A percentile compares a stretch with the other conserved stretches of the same genome.
Evolutionary conservation across 2,888 invertebrate species (phyloP).

Genomic region (Urechis unicinctus): DNA sequence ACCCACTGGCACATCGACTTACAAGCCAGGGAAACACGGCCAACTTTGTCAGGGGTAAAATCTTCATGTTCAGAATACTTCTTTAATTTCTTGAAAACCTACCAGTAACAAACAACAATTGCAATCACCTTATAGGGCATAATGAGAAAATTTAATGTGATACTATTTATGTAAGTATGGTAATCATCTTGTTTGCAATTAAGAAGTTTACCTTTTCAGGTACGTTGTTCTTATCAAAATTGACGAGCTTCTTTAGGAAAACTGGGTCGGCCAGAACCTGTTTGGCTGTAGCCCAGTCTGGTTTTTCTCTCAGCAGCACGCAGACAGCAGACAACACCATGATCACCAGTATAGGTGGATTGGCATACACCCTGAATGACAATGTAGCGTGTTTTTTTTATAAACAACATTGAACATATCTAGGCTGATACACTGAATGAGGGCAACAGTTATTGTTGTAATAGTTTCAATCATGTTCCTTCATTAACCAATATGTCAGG

Average conservation of each 20-base stretch:
- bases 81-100: slow-evolving; percentile 44
- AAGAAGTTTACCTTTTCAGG: slow-evolving; percentile 38
- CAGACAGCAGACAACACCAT: slow-evolving; percentile 48
- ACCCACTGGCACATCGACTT: slow-evolving; percentile 50
- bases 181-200: too few species aligned
- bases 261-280: slow-evolving; percentile 42
- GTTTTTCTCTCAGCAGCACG: slow-evolving; percentile 44
- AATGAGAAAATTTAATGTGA: too few species aligned
- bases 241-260: slow-evolving; percentile 43
- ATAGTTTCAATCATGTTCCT: neutral
- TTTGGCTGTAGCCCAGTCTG: slow-evolving; percentile 47
- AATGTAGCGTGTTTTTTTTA: too few species aligned
- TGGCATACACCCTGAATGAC: slow-evolving; percentile 38
- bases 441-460: neutral
- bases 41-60: slow-evolving; percentile 46
- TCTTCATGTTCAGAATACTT: slow-evolving; percentile 43
- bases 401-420: too few species aligned
- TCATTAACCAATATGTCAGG: too few species aligned
- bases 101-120: too few species aligned
- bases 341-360: slow-evolving; percentile 42
- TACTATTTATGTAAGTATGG: too few species aligned
- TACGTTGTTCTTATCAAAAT: slow-evolving; percentile 42
- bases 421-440: neutral
- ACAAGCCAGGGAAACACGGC: slow-evolving; percentile 45
- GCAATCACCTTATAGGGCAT: too few species aligned